phyloP scores from a whole-genome alignment of 2,888 invertebrate genomes.

The Nasonovia ribisnigri region DNA sequence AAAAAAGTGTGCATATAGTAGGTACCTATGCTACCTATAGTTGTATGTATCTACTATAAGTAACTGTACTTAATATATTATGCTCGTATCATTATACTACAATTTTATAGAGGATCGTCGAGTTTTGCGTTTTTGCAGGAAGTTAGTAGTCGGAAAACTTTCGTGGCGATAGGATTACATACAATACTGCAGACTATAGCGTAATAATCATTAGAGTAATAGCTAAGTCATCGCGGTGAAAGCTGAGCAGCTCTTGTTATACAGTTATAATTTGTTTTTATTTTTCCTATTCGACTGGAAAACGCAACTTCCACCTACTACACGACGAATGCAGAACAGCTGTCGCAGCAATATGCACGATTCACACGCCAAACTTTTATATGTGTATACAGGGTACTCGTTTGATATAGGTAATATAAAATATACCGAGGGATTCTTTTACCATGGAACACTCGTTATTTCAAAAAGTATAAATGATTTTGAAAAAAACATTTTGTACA shows the following conservation, averaged over 20 bases:
- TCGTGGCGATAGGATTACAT: background rate
- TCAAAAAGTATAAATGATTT: too few species aligned
- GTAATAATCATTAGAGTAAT: background rate
- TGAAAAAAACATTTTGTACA: too few species aligned
- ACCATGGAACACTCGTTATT: too few species aligned
- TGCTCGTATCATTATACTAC: background rate
- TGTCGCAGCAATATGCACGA: background rate
- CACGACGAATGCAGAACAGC: background rate
- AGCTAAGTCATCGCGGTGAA: background rate
- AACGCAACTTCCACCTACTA: background rate
- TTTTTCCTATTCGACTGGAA: background rate
- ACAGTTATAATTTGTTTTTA: background rate
- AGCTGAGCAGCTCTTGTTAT: background rate
- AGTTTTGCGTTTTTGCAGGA: background rate
- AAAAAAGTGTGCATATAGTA: background rate
- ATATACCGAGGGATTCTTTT: background rate
- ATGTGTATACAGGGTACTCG: background rate
- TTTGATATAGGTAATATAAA: background rate
- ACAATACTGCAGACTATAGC: background rate
- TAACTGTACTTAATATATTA: background rate
- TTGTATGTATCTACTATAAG: background rate
- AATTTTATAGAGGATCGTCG: background rate
- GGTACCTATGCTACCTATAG: too few species aligned
- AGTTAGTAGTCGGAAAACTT: background rate
- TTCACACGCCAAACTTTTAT: background rate